phyloP scores from a whole-genome alignment of 2,888 invertebrate genomes.

The Philopedon plagiatum region DNA sequence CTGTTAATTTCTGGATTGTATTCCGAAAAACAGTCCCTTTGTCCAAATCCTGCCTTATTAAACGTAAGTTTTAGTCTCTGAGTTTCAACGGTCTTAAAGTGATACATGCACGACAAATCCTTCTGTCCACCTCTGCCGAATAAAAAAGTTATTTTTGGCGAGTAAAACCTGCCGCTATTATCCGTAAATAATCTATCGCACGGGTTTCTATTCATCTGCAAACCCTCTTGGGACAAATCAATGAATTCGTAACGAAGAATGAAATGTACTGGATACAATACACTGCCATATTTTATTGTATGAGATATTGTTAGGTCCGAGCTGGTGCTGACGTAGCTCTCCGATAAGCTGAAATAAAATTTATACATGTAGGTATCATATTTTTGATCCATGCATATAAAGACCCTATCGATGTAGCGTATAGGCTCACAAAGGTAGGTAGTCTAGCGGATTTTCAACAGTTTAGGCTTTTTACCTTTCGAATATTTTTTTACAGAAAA shows the following conservation, averaged over 20 bases:
- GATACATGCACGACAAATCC: slow-evolving; percentile 81
- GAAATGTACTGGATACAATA: slow-evolving; percentile 84
- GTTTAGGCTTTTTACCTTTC: too few species aligned
- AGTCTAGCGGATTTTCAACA: too few species aligned
- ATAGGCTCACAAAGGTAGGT: too few species aligned
- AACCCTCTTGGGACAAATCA: slow-evolving; percentile 79
- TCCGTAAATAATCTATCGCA: slow-evolving; percentile 76
- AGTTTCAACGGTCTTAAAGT: slow-evolving; percentile 80
- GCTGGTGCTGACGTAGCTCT: slow-evolving; percentile 84
- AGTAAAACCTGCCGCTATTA: slow-evolving; percentile 73
- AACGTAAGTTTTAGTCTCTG: slow-evolving; percentile 81
- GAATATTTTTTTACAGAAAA: too few species aligned
- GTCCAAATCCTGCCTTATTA: slow-evolving; percentile 79
- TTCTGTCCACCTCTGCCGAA: slow-evolving; percentile 86
- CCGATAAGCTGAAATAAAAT: slow-evolving; percentile 69
- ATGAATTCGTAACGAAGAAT: slow-evolving; percentile 88
- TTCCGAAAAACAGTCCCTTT: slow-evolving; percentile 76
- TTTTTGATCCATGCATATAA: too few species aligned
- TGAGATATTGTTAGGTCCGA: slow-evolving; percentile 84
- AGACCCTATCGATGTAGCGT: too few species aligned
- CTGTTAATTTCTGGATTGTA: slow-evolving; percentile 78
- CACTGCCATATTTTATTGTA: slow-evolving; percentile 83
- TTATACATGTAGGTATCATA: not conserved
- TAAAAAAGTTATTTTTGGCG: slow-evolving; percentile 85
- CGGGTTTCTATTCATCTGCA: slow-evolving; percentile 75